Evolutionary conservation across 1,140 invertebrate species (phyloP), one percentile per base, ranked within the genome.

Genomic region (Globodera ellingtonae): DNA sequence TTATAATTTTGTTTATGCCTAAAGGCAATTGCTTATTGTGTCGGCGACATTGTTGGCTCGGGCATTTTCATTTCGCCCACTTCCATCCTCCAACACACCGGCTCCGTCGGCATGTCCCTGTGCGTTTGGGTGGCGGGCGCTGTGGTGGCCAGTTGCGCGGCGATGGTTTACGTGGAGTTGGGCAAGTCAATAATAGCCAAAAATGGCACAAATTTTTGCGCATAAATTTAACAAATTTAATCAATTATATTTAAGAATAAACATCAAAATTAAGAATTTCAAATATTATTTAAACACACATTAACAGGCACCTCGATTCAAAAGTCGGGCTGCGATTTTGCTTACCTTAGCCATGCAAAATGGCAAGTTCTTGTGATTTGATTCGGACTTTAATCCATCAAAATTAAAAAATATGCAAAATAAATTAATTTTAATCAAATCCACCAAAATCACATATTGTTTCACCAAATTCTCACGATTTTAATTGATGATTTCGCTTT

Each of bases 271-370:
- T n/a, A 75, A 18, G 74, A 79, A 48, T 75, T 35, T n/a, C 35
- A 35, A 35, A 10, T 72, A n/a, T 79, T 79, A 46, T 15, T n/a
- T 35, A 35, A 35, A 35, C 35, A 35, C 35, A 35, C 0, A 18
- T 83, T 82, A 79, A 75, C 86, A 13, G 86, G 86, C 2, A 88
- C 87, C 1, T 81, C 78, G 21, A 88, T 88, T 13, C 72, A 86
- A n/a, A 85, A 84, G 72, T 85, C 83, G 46, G 87, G 87, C 9
- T 79, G 86, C 70, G 87, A 88, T 76, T 88, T 88, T 79, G 87
- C 87, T 15, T 88, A 88, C 79, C 72, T 88, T 13, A 77, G 79
- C 15, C 79, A 86, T 75, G 87, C 80, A n/a, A 79, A 81, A 79
- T 88, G 86, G 86, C 79, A 72, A 24, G 72, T 72, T 62, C 48